phyloP scores from a whole-genome alignment of 2,113 vertebrate genomes.

The Calypte anna region DNA sequence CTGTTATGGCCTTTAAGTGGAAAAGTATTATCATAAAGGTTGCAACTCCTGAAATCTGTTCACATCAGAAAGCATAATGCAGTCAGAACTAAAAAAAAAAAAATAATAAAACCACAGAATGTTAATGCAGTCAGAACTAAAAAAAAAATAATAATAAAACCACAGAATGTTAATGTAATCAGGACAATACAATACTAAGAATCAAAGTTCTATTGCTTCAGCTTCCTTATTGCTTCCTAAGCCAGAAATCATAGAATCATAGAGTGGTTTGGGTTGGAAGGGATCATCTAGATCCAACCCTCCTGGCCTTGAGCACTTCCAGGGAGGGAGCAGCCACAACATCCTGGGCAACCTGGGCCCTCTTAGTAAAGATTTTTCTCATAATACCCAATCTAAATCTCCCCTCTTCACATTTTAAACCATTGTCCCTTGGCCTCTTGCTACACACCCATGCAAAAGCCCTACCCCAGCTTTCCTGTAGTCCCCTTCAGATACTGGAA shows the following conservation, averaged over 20 bases:
- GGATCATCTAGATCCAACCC: too few species aligned
- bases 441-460: too few species aligned
- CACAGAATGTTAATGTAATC: not conserved
- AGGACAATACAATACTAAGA: not conserved
- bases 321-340: too few species aligned
- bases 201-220: not conserved
- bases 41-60: not conserved
- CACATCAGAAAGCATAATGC: not conserved
- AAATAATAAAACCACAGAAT: not conserved
- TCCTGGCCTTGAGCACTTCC: too few species aligned
- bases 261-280: too few species aligned
- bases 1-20: not conserved
- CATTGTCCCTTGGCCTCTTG: too few species aligned
- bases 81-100: not conserved
- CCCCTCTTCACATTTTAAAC: too few species aligned
- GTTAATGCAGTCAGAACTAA: not conserved
- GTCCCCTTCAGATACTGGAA: too few species aligned
- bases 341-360: too few species aligned
- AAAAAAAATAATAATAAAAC: not conserved
- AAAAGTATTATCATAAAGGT: not conserved
- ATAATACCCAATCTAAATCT: too few species aligned
- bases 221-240: not conserved
- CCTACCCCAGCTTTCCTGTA: too few species aligned
- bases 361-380: too few species aligned
- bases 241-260: not conserved